Evolutionary conservation across 1,140 invertebrate species (phyloP).

Genomic region (Hyles euphorbiae): DNA sequence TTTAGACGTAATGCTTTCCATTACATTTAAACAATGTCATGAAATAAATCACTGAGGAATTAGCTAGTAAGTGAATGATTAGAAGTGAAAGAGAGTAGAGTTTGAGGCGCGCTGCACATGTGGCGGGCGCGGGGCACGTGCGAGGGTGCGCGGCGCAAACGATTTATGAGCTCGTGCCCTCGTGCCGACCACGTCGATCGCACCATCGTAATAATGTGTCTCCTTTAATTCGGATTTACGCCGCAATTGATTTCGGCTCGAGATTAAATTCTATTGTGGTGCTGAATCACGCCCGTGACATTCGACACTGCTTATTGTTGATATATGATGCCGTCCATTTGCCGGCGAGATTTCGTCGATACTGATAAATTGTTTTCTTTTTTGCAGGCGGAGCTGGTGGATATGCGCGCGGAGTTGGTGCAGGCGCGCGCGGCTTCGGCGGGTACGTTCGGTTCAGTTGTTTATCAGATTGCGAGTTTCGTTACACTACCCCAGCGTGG

Average conservation of each 20-base stretch:
- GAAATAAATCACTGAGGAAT: constrained; percentile 31
- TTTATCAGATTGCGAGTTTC: constrained; percentile 1
- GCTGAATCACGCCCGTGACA: constrained; percentile 28
- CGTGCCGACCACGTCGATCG: constrained; percentile 14
- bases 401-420: constrained; percentile 82
- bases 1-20: too few relatives aligned
- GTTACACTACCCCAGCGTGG: constrained; percentile 1
- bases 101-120: constrained; percentile 6
- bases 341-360: constrained; percentile 13
- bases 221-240: constrained; percentile 51
- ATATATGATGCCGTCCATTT: constrained; percentile 32
- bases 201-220: constrained; percentile 30
- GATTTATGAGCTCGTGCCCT: constrained; percentile 42
- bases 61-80: constrained; percentile 18
- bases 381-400: constrained; percentile 84
- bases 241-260: constrained; percentile 39
- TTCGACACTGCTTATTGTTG: constrained; percentile 31
- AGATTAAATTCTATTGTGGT: constrained; percentile 44
- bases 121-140: constrained; percentile 7
- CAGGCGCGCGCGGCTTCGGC: constrained; percentile 76
- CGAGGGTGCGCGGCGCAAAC: constrained; percentile 36
- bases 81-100: constrained; percentile 26
- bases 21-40: constrained; percentile 14
- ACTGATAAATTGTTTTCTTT: constrained; percentile 41
- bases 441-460: constrained; percentile 36